A percentile compares a stretch with the other conserved stretches of the same genome.
These are phyloP conservation scores for Trissolcus brochymenae DNA, from an alignment of 2,888 invertebrate genomes.

Conservation along the genomic window DNA sequence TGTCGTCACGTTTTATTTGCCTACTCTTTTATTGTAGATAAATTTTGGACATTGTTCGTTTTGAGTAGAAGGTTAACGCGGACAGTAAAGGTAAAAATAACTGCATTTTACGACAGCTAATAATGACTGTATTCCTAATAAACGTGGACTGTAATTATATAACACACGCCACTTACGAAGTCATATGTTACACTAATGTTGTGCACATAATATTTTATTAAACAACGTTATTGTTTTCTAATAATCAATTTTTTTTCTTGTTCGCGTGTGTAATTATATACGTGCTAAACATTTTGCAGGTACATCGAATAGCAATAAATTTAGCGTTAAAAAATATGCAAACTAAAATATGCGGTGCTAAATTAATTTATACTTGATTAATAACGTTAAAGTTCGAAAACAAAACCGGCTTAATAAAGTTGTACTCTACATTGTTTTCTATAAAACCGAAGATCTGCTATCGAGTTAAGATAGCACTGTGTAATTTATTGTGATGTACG, in stretches of 20 bases:
- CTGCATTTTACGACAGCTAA: constrained; percentile 38
- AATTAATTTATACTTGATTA: not conserved
- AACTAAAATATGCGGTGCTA: not conserved
- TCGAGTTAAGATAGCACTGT: constrained; percentile 43
- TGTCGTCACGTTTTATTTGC: constrained; percentile 15
- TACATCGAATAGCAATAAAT: too few relatives aligned
- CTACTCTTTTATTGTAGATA: constrained; percentile 32
- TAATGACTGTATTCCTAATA: constrained; percentile 50
- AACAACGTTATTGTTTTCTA: constrained; percentile 46
- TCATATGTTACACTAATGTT: constrained; percentile 18
- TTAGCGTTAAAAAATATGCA: too few relatives aligned
- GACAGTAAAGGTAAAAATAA: constrained; percentile 38
- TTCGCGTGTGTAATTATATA: not conserved
- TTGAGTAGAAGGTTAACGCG: constrained; percentile 1
- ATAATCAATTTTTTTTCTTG: constrained; percentile 51
- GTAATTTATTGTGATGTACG: constrained; percentile 20
- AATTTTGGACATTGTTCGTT: constrained; percentile 29
- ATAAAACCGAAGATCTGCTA: constrained; percentile 29
- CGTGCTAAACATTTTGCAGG: too few relatives aligned
- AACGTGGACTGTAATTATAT: constrained; percentile 48
- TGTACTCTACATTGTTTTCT: constrained; percentile 20
- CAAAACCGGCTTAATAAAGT: constrained; percentile 1
- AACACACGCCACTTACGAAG: constrained; percentile 38
- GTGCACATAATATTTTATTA: constrained; percentile 42
- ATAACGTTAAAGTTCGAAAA: not conserved